These are phyloP conservation scores for Pterostichus madidus DNA, from an alignment of 2,888 invertebrate species.

Conservation along the genomic window DNA sequence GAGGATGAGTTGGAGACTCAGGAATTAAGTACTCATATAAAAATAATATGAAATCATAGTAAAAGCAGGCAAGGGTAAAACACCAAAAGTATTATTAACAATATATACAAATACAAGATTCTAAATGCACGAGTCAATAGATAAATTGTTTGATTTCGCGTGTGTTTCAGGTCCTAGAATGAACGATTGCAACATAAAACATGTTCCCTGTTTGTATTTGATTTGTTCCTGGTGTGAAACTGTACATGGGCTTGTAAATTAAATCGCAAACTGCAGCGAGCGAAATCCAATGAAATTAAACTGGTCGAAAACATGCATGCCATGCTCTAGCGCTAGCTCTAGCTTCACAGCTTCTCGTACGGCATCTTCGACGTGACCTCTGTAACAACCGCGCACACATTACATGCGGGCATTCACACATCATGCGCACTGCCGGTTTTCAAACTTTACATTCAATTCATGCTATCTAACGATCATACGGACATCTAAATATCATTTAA, in stretches of 20 bases:
- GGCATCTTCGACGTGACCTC: slow-evolving; percentile 94
- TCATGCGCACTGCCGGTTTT: neutral
- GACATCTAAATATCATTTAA: no score
- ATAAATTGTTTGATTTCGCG: neutral
- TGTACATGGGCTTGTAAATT: neutral
- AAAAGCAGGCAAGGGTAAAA: slow-evolving; percentile 58
- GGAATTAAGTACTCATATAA: slow-evolving; percentile 19
- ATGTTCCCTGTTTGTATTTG: neutral
- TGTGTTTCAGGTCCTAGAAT: no score
- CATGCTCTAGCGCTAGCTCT: slow-evolving; percentile 68
- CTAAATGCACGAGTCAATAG: slow-evolving; percentile 16
- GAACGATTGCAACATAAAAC: neutral
- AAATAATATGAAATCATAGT: slow-evolving; percentile 15
- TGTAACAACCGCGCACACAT: slow-evolving; percentile 82
- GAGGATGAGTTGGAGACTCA: neutral
- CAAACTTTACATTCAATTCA: no score
- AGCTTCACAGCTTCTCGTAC: slow-evolving; percentile 92
- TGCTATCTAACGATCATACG: no score
- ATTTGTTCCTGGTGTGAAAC: neutral
- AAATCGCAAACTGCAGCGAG: slow-evolving; percentile 12
- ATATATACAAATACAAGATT: slow-evolving; percentile 41
- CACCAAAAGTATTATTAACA: slow-evolving; percentile 40
- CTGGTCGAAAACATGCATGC: slow-evolving; percentile 6
- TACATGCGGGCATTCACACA: slow-evolving; percentile 6
- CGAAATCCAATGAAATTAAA: neutral